Percentiles rank a stretch among this genome's conserved stretches.
phyloP scores from a whole-genome alignment of 2,797 vertebrate genomes.

The Geotrypetes seraphini region DNA sequence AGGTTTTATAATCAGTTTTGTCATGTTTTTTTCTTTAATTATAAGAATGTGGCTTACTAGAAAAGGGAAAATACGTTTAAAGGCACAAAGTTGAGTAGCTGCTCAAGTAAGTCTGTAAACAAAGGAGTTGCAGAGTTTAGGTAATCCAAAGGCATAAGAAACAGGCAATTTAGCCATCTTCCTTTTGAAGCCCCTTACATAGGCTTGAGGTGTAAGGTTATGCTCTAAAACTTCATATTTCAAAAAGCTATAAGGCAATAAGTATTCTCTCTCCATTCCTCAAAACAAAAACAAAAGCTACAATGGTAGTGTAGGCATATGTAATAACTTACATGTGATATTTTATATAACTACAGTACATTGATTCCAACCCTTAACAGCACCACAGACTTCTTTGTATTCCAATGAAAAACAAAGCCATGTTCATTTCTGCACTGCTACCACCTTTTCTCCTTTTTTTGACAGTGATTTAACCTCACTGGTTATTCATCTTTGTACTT shows the following conservation, averaged over 20 bases:
- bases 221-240: conserved; percentile 51
- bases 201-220: conserved; percentile 55
- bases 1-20: conserved; percentile 23
- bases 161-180: conserved; percentile 41
- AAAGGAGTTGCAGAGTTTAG: conserved; percentile 51
- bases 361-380: conserved; percentile 42
- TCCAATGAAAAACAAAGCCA: conserved; percentile 41
- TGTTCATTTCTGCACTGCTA: conserved; percentile 40
- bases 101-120: conserved; percentile 68
- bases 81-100: conserved; percentile 68
- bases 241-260: conserved; percentile 67
- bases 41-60: conserved; percentile 29
- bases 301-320: conserved; percentile 67
- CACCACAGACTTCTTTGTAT: conserved; percentile 23
- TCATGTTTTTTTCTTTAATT: conserved; percentile 28
- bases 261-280: conserved; percentile 56
- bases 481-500: too few relatives aligned
- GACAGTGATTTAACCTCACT: conserved; percentile 17
- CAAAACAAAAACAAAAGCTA: conserved; percentile 55
- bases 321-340: conserved; percentile 57
- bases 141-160: conserved; percentile 53
- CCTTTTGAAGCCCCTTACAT: conserved; percentile 42
- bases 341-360: conserved; percentile 49
- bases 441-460: conserved; percentile 34
- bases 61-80: conserved; percentile 51